These are phyloP conservation scores for Ectobius pallidus DNA, from an alignment of 2,888 invertebrate genomes.

Conservation along the genomic window DNA sequence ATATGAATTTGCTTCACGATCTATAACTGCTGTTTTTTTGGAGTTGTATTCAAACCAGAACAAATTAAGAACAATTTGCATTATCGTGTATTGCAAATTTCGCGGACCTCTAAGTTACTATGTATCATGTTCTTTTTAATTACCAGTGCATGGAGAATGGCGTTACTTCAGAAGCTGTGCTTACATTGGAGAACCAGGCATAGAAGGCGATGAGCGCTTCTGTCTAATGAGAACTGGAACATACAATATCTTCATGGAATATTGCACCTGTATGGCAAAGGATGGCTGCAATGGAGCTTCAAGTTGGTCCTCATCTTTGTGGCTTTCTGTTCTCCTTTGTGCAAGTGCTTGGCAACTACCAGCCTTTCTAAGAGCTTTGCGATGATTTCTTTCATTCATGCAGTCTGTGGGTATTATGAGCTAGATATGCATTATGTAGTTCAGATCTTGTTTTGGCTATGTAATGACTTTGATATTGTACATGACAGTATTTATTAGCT, in stretches of 20 bases:
- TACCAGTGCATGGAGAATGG: slow-evolving; percentile 83
- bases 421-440: no score
- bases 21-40: slow-evolving; percentile 6
- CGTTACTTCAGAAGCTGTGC: slow-evolving; percentile 88
- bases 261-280: slow-evolving; percentile 90
- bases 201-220: slow-evolving; percentile 87
- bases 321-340: slow-evolving; percentile 7
- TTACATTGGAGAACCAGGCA: slow-evolving; percentile 88
- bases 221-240: slow-evolving; percentile 90
- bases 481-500: no score
- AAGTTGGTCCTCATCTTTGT: slow-evolving; percentile 1
- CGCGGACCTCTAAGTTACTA: no score
- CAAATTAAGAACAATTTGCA: no score
- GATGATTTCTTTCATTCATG: no score
- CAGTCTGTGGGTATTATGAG: no score
- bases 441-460: no score
- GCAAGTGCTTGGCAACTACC: slow-evolving; percentile 4
- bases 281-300: slow-evolving; percentile 85
- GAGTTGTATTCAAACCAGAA: slow-evolving; percentile 34
- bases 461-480: no score
- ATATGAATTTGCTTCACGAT: no score
- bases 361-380: neutral
- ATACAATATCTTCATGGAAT: slow-evolving; percentile 92
- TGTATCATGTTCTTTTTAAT: no score
- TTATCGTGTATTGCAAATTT: no score